Evolutionary conservation across 1,140 invertebrate species (phyloP).

Genomic region (Drosophila quadrilineata): DNA sequence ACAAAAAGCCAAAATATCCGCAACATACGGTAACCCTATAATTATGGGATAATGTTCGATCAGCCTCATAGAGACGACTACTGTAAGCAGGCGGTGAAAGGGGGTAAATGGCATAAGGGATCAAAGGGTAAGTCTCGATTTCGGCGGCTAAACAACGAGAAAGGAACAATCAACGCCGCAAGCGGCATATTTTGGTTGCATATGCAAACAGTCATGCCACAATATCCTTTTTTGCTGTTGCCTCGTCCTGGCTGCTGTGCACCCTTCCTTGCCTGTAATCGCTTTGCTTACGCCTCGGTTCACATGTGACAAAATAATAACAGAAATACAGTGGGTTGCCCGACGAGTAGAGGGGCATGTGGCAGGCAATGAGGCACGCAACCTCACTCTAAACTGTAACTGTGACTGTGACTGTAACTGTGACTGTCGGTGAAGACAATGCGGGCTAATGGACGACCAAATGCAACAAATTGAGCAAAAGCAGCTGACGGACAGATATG

Average conservation of each 20-base stretch:
- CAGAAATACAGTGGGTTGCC: not conserved
- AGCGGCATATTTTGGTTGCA: conserved; percentile 47
- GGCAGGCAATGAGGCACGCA: conserved; percentile 32
- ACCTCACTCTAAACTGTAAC: conserved; percentile 19
- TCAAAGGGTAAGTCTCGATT: conserved; percentile 77
- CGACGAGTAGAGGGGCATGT: not conserved
- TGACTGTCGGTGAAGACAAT: no score
- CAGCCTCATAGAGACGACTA: no score
- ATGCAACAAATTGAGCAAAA: conserved; percentile 71
- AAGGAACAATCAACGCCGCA: conserved; percentile 79
- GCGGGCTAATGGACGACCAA: conserved; percentile 63
- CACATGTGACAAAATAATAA: conserved; percentile 81
- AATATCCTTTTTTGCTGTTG: not conserved
- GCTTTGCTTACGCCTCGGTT: conserved; percentile 71
- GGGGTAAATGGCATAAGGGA: conserved; percentile 20
- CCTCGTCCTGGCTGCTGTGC: conserved; percentile 4
- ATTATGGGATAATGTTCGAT: conserved; percentile 81
- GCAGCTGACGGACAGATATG: not conserved
- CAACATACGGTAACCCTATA: conserved; percentile 72
- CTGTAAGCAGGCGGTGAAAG: not conserved
- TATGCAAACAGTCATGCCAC: conserved; percentile 34
- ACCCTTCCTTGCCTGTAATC: conserved; percentile 70
- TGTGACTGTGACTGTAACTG: no score
- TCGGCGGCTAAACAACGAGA: conserved; percentile 57
- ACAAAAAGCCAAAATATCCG: conserved; percentile 30